Base-by-base conservation (phyloP, 2,888 invertebrate species). In the Drosophila birchii region DNA sequence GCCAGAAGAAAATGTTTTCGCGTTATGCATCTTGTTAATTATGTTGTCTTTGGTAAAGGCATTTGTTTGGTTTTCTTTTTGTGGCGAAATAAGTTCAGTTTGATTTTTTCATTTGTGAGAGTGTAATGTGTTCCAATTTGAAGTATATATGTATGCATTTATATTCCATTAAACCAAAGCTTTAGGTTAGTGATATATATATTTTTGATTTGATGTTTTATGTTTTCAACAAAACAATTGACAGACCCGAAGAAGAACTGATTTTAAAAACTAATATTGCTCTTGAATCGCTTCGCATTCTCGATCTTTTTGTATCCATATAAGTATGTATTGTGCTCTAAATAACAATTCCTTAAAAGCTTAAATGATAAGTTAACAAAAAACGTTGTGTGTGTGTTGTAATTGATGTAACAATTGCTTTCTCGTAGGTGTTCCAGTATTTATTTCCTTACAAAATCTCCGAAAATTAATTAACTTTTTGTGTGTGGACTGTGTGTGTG, bases 101-200 rank as follows among this genome's bases (percentile, higher is more conserved):
- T 16, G 23, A 69, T 44, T 39, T 70, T 47, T 69, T 47, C n/a
- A 5, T 26, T 72, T 79, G 78, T 79, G 85, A 84, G 85, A 84
- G 36, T 7, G 56, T 39, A 26, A 9, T 14, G 75, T 75, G 53
- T 73, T 78, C 59, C 56, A 61, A 78, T 61, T 59, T 29, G 36
- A 20, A 32, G 47, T 43, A 32, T 73, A 39, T 53, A 47, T 23
- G 3, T 23, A n/a, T n/a, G n/a, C 3, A 26, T 54, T 59, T 64
- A 54, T 64, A 74, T 75, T 69, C 32, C 36, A 20, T 43, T 41
- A 38, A 85, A 76, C 80, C 86, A 72, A 88, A 78, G 87, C 79
- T 78, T 63, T 67, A 76, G 76, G 88, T 77, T 78, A 76, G 84
- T 83, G 89, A 90, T 90, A 90, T 86, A 90, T 86, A 76, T 62